Evolutionary conservation across 2,797 vertebrate species (phyloP).

Genomic region (Erithacus rubecula): DNA sequence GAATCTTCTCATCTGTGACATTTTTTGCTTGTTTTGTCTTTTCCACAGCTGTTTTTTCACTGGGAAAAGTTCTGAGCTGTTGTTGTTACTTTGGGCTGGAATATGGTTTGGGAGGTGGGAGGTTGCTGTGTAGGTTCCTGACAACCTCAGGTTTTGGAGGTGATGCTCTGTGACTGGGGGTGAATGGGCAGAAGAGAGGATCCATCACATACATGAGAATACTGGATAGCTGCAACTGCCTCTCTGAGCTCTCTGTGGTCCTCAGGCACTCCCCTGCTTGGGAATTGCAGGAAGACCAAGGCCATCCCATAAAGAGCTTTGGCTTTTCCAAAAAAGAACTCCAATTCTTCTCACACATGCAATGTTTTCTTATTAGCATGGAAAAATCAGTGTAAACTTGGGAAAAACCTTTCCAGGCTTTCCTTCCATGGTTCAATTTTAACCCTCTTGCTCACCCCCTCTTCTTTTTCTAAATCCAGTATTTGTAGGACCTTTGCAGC

Average conservation of each 20-base stretch:
- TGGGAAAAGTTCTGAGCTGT: fast-evolving
- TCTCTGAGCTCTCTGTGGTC: not conserved
- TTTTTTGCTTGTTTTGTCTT: not conserved
- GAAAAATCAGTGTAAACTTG: not conserved
- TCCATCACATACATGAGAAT: not conserved
- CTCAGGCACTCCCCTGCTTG: fast-evolving
- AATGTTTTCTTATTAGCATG: not conserved
- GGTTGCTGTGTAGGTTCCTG: not conserved
- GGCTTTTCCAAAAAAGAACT: not conserved
- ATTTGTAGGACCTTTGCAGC: not conserved
- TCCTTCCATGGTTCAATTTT: fast-evolving
- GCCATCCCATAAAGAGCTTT: not conserved
- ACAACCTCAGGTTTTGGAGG: not conserved
- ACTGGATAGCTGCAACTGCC: not conserved
- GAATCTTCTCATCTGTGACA: not conserved
- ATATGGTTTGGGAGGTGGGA: not conserved
- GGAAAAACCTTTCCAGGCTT: not conserved
- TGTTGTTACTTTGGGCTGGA: not conserved
- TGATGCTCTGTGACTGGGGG: not conserved
- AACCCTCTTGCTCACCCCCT: not conserved
- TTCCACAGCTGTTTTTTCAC: not conserved
- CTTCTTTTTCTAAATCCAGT: not conserved
- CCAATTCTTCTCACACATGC: not conserved
- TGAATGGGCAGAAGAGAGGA: not conserved
- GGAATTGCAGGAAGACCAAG: not conserved